phyloP scores from a whole-genome alignment of 37 sponge, comb jelly and placozoan species.

The Hormiphora californensis region DNA sequence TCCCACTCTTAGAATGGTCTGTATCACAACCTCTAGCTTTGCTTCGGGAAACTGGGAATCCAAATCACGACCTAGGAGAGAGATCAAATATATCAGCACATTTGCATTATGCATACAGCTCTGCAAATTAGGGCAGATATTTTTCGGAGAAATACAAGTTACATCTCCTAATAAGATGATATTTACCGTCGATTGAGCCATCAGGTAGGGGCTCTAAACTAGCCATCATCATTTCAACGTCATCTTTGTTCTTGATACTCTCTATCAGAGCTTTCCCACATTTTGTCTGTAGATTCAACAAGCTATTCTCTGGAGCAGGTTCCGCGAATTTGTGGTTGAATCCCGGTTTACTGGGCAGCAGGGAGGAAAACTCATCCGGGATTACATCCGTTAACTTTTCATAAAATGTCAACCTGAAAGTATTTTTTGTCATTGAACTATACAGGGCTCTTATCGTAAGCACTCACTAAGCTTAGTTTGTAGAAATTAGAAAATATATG shows the following conservation, averaged over 20 bases:
- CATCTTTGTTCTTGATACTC: conserved; percentile 35
- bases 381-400: conserved; percentile 24
- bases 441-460: too few relatives aligned
- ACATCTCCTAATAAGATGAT: background rate
- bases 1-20: conserved; percentile 74
- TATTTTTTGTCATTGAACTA: too few relatives aligned
- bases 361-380: background rate
- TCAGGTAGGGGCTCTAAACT: conserved; percentile 41
- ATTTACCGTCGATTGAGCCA: background rate
- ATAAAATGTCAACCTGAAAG: conserved; percentile 2
- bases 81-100: background rate
- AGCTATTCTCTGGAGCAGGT: background rate
- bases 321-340: conserved; percentile 35
- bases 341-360: conserved; percentile 9
- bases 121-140: background rate
- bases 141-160: background rate
- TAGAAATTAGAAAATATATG: too few relatives aligned
- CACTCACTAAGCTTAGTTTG: too few relatives aligned
- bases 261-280: conserved; percentile 27
- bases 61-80: background rate
- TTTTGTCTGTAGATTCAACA: background rate
- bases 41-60: conserved; percentile 49
- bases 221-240: background rate
- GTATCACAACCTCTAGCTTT: conserved; percentile 70
- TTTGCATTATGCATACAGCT: background rate